Base-by-base conservation (phyloP, 2,797 vertebrate genomes). In the Mallotus villosus region DNA sequence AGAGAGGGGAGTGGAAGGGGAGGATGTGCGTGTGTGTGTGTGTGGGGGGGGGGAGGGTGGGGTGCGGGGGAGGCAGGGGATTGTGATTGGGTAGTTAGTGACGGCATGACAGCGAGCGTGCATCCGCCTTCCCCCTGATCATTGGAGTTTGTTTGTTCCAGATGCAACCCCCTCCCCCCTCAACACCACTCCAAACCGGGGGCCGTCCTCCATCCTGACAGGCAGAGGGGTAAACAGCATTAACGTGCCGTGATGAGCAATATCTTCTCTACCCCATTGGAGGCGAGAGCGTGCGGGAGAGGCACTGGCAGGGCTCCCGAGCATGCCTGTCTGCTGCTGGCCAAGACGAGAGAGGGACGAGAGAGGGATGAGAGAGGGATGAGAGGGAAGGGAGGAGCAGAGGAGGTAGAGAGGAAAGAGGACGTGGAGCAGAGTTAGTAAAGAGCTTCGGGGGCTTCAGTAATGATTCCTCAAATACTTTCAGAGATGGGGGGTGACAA, bases 191-290 rank as follows among this genome's bases (percentile, higher is more conserved):
- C 82, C 57, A 70, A 76, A 70, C 82, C 75, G 57, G 60, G 29
- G 71, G 78, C 71, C 24, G 6, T 76, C 76, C 71, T 29, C 2
- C 25, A 70, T 74, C 29, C 81, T 88, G 90, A 89, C 87, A 87
- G 86, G 82, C 81, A 80, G 85, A 83, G 82, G 68, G 83, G 87
- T 88, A 92, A 91, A 92, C 85, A 88, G 87, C 73, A 82, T 92
- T 92, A 91, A 89, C 55, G 34, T 68, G 34, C 58, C 4, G 74
- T 73, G 85, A 92, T 87, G 85, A 89, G 84, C 78, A 84, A 88
- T 88, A 89, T 92, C 91, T 89, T 84, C 81, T 77, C 64, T 83
- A 11, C 82, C 74, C 82, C 85, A 80, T 87, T 85, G 86, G 84
- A 81, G 85, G 81, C 86, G n/a, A 61, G 73, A 78, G 63, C 2